A percentile compares a stretch with the other conserved stretches of the same genome.
Evolutionary conservation across 2,888 invertebrate species (phyloP).

Genomic region (Rhopalosiphum nymphaeae): DNA sequence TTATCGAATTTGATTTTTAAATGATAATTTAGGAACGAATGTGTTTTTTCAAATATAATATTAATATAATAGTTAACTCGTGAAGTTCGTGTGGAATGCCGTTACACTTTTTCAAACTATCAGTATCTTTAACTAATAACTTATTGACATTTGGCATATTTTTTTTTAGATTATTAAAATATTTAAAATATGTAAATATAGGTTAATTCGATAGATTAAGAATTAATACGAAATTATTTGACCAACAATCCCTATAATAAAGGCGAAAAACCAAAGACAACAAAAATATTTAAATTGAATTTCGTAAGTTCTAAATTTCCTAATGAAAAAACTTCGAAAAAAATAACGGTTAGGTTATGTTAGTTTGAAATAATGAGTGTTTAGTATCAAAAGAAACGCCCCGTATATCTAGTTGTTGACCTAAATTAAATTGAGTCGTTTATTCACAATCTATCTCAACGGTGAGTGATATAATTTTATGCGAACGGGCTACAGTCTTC

Average conservation of each 20-base stretch:
- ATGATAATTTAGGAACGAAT: not conserved
- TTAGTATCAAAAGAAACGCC: not conserved
- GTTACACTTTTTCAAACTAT: not conserved
- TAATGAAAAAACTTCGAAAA: not conserved
- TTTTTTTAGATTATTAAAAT: not conserved
- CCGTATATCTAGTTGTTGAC: not conserved
- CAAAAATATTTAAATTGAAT: not conserved
- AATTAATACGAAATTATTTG: not conserved
- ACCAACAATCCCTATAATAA: not conserved
- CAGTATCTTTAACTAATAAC: not conserved
- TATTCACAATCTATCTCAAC: not conserved
- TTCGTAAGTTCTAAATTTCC: not conserved
- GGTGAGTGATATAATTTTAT: not conserved
- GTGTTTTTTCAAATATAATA: not conserved
- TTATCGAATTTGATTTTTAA: not conserved
- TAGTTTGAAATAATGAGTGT: not conserved
- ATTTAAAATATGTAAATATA: not conserved
- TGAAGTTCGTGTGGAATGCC: not conserved
- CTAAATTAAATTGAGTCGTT: constrained; percentile 9
- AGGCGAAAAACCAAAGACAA: not conserved
- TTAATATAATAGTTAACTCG: not conserved
- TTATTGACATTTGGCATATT: not conserved
- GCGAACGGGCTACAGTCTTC: not conserved
- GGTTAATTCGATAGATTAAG: not conserved
- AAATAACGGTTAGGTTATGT: not conserved